Evolutionary conservation across 2,797 vertebrate genomes (phyloP), one percentile per base, ranked within the genome.

Genomic region (Selene dorsalis): DNA sequence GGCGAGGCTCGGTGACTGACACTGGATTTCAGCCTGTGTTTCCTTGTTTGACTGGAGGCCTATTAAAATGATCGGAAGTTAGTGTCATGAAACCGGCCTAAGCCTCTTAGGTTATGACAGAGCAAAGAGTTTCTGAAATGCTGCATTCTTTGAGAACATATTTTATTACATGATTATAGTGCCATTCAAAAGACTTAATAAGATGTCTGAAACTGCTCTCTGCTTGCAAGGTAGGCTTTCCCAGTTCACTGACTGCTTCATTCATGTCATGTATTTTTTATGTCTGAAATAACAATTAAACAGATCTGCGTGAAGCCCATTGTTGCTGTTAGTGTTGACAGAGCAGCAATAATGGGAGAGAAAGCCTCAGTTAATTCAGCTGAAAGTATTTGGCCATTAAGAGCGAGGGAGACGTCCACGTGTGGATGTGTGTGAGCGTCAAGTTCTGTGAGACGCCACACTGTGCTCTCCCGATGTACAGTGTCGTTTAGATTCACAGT

Each of bases 61-160:
- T 87, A 93, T 93, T 93, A 92, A 91, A 92, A 74, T 70, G 86
- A 90, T 86, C 85, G 69, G 74, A 89, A 84, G 89, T 85, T 91
- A 84, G 76, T 69, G 65, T 87, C 87, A 83, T 77, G 78, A 88
- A 86, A 82, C 71, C 47, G 52, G 81, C 71, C 69, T 91, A 93
- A 91, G 89, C 91, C 80, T 89, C 87, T 92, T 89, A 90, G 20
- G 24, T 72, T 77, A 61, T 85, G 88, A 92, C 84, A 84, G 80
- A 87, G 77, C 78, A 69, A 82, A 69, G 79, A 77, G 73, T 86
- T 91, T 85, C 73, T 85, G 64, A 83, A 91, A 85, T 71, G 73
- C 70, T 53, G 72, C 65, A 87, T 83, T 85, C 82, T 85, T 74
- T 78, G 59, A 85, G 80, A 89, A 84, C 81, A 87, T 30, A 79